Evolutionary conservation across 1,140 invertebrate genomes (phyloP).

Genomic region (Cyrtorhinus lividipennis): DNA sequence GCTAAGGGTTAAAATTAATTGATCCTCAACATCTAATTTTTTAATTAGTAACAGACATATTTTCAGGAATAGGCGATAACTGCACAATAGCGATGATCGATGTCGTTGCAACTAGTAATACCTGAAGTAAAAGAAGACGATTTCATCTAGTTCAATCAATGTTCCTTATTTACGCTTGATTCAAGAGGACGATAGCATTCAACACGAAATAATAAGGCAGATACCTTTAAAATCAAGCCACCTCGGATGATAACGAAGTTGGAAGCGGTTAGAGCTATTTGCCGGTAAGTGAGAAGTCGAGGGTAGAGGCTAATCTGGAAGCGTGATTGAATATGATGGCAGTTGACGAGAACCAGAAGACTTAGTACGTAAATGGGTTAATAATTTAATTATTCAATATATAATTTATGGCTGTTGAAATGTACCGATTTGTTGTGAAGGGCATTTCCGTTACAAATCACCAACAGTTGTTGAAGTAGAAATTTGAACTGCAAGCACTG

Average conservation of each 20-base stretch:
- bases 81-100: background rate
- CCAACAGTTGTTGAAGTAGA: no score
- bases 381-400: background rate
- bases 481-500: no score
- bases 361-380: no score
- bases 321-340: background rate
- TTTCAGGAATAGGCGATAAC: background rate
- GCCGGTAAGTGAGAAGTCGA: background rate
- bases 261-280: background rate
- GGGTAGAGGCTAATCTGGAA: background rate
- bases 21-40: no score
- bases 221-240: background rate
- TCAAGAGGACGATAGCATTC: background rate
- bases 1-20: no score
- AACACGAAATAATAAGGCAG: background rate
- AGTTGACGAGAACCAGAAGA: no score
- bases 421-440: background rate
- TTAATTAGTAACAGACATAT: background rate
- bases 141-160: background rate
- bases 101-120: background rate
- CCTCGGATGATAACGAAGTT: background rate
- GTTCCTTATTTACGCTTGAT: background rate
- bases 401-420: background rate
- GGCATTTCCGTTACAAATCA: no score
- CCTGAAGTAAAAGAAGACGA: background rate